These are phyloP conservation scores for Chrysochloris asiatica DNA, from an alignment of 2,113 vertebrate genomes.

Conservation along the genomic window DNA sequence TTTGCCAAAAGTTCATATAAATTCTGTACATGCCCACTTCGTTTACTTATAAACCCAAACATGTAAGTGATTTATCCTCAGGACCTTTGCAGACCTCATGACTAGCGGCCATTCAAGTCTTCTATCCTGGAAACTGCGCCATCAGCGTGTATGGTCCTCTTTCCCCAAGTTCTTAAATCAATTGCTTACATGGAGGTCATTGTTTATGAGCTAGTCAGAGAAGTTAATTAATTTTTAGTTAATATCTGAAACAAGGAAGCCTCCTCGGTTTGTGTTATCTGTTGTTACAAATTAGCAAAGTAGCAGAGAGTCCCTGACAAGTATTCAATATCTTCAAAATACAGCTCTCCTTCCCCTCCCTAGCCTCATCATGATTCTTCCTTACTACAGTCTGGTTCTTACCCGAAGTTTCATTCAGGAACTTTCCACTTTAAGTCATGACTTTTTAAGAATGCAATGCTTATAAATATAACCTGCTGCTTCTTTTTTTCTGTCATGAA, in stretches of 20 bases:
- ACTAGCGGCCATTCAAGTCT: neutral
- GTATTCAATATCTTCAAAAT: slow-evolving; percentile 49
- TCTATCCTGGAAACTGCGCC: neutral
- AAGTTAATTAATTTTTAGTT: slow-evolving; percentile 71
- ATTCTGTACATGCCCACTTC: neutral
- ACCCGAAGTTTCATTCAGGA: neutral
- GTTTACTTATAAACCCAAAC: neutral
- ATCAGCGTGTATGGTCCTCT: neutral
- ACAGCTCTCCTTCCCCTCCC: neutral
- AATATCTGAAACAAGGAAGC: slow-evolving; percentile 52
- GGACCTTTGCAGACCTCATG: neutral
- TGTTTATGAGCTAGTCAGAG: slow-evolving; percentile 58
- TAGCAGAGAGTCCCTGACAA: slow-evolving; percentile 20
- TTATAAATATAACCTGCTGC: neutral
- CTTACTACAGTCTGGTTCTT: neutral
- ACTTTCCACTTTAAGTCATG: neutral
- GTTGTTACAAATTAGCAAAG: slow-evolving; percentile 52
- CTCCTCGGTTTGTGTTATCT: slow-evolving; percentile 15
- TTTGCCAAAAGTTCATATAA: neutral
- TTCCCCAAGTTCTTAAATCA: neutral
- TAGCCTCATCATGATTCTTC: slow-evolving; percentile 37
- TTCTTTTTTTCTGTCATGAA: neutral
- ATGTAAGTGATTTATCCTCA: neutral
- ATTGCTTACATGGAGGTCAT: neutral
- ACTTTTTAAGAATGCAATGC: neutral